These are phyloP conservation scores for Lamellibrachia satsuma DNA, from an alignment of 2,888 invertebrate genomes.

Conservation along the genomic window DNA sequence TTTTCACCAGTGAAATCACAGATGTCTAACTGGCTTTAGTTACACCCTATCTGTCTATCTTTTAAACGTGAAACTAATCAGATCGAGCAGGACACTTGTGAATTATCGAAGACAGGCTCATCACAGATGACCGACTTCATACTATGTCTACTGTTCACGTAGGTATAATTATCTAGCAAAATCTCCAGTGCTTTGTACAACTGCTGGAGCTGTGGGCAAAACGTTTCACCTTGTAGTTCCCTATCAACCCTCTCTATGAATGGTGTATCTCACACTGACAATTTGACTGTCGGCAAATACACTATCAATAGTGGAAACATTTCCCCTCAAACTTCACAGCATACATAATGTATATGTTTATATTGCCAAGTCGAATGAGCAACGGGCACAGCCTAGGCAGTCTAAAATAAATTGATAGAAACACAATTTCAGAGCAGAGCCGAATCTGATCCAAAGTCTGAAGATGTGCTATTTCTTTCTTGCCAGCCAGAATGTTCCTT, in stretches of 20 bases:
- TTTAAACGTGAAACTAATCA: not conserved
- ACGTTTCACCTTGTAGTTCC: not conserved
- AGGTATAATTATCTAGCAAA: not conserved
- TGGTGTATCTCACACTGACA: not conserved
- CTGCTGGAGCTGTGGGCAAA: not conserved
- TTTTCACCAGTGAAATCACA: not conserved
- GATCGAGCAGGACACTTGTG: not conserved
- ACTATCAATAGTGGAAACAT: not conserved
- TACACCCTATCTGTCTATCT: not conserved
- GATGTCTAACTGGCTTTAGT: not conserved
- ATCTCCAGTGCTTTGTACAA: not conserved
- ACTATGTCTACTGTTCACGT: not conserved
- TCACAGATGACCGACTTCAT: not conserved
- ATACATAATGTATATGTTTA: not conserved
- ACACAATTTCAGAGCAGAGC: not conserved
- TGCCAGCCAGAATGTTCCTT: not conserved
- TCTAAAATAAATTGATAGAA: not conserved
- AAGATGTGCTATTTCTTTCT: not conserved
- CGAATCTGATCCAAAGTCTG: not conserved
- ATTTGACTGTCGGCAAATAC: not conserved
- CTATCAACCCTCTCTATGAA: too few relatives aligned
- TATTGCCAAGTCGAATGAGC: not conserved
- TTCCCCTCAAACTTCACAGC: not conserved
- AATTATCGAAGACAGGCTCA: not conserved
- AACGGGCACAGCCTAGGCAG: not conserved